Evolutionary conservation across 2,113 vertebrate species (phyloP).

Genomic region (Mustela nigripes): DNA sequence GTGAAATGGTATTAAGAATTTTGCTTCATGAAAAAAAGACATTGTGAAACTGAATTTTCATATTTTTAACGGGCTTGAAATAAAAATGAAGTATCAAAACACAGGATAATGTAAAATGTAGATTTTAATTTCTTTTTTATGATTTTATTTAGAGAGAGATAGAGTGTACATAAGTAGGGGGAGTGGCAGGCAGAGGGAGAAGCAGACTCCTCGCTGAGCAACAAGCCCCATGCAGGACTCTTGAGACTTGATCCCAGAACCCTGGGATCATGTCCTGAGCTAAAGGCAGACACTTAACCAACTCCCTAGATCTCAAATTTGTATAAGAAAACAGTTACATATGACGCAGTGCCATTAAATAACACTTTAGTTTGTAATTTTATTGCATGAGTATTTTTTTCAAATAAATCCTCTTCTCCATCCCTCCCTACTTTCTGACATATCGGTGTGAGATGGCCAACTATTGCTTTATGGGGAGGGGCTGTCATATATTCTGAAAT

Average conservation of each 20-base stretch:
- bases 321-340: neutral
- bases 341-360: neutral
- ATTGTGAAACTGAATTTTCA: neutral
- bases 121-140: neutral
- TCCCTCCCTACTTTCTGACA: neutral
- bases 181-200: no score
- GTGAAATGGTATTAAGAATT: neutral
- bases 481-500: neutral
- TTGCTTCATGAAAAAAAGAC: neutral
- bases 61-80: neutral
- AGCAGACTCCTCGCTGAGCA: no score
- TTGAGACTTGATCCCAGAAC: no score
- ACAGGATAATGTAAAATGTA: neutral
- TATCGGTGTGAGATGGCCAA: neutral
- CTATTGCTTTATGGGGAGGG: neutral
- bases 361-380: neutral
- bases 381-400: neutral
- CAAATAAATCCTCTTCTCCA: neutral
- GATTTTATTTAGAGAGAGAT: no score
- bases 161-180: no score
- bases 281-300: neutral
- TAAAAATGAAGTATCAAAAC: neutral
- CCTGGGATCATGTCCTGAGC: no score
- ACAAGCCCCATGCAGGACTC: no score
- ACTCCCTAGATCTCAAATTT: neutral